phyloP scores from a whole-genome alignment of 1,140 invertebrate genomes.

The Scaptomyza pallida region DNA sequence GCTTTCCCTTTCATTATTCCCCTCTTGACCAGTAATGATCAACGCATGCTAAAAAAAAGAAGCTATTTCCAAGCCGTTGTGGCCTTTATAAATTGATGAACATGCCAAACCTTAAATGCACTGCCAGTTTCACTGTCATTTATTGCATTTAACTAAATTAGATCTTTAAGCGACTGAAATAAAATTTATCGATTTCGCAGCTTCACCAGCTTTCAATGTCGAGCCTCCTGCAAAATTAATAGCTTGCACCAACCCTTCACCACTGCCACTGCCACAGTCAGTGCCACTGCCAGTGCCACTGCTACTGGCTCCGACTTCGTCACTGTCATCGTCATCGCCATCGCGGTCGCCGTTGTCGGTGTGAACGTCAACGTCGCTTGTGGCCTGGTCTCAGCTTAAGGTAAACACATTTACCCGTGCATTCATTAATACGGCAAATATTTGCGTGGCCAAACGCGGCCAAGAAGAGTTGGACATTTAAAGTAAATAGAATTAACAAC shows the following conservation, averaged over 20 bases:
- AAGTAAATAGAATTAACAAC: conserved; percentile 81
- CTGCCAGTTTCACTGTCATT: background rate
- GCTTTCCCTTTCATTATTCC: background rate
- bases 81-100: conserved; percentile 14
- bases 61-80: background rate
- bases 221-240: conserved; percentile 55
- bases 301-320: background rate
- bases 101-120: background rate
- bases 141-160: background rate
- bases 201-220: conserved; percentile 60
- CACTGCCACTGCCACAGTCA: background rate
- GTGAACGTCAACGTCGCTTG: background rate
- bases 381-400: conserved; percentile 37
- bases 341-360: background rate
- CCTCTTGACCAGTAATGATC: conserved; percentile 9
- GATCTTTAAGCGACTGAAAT: conserved; percentile 25
- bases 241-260: conserved; percentile 25
- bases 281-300: background rate
- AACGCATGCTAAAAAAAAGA: conserved; percentile 22
- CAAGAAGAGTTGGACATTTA: conserved; percentile 60
- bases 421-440: conserved; percentile 80
- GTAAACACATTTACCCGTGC: conserved; percentile 80
- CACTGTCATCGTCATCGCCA: background rate
- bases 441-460: conserved; percentile 54
- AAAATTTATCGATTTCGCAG: conserved; percentile 60